Conservation (phyloP, 2,888 invertebrate genomes). For the Drosophila atripex region DNA sequence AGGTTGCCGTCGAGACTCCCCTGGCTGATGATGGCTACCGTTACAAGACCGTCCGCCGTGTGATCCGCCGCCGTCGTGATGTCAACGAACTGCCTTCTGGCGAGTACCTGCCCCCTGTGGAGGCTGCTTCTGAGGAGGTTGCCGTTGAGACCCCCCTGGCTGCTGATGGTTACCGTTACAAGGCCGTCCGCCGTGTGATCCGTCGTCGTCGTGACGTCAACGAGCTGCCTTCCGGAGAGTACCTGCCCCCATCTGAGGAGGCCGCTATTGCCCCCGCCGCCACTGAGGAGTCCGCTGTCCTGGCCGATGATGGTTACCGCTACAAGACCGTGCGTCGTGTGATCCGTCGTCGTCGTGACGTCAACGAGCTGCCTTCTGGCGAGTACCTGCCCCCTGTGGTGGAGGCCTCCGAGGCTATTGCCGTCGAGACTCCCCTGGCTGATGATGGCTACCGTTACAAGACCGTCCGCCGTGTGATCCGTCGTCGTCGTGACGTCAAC, state of each 20-base stretch:
- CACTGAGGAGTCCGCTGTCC: slow-evolving; percentile 47
- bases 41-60: slow-evolving; percentile 57
- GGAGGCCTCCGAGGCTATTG: slow-evolving; percentile 32
- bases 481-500: slow-evolving; percentile 68
- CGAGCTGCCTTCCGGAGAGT: slow-evolving; percentile 55
- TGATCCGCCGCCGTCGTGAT: slow-evolving; percentile 54
- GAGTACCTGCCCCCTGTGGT: slow-evolving; percentile 60
- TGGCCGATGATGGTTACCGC: slow-evolving; percentile 68
- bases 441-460: slow-evolving; percentile 64
- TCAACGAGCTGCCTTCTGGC: slow-evolving; percentile 62
- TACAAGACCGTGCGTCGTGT: slow-evolving; percentile 73
- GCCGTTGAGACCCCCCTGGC: slow-evolving; percentile 50
- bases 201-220: slow-evolving; percentile 60
- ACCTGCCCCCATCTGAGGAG: slow-evolving; percentile 68
- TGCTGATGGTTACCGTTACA: slow-evolving; percentile 72
- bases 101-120: slow-evolving; percentile 58
- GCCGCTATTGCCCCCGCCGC: slow-evolving; percentile 28
- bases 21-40: slow-evolving; percentile 52
- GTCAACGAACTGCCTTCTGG: slow-evolving; percentile 56
- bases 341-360: slow-evolving; percentile 71
- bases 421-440: slow-evolving; percentile 40
- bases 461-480: slow-evolving; percentile 51
- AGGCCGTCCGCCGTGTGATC: slow-evolving; percentile 61
- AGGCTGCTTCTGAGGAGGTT: slow-evolving; percentile 28
- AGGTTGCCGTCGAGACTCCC: slow-evolving; percentile 24